Base-by-base conservation (phyloP, 2,797 vertebrate genomes). In the Steatocranus sp. region DNA sequence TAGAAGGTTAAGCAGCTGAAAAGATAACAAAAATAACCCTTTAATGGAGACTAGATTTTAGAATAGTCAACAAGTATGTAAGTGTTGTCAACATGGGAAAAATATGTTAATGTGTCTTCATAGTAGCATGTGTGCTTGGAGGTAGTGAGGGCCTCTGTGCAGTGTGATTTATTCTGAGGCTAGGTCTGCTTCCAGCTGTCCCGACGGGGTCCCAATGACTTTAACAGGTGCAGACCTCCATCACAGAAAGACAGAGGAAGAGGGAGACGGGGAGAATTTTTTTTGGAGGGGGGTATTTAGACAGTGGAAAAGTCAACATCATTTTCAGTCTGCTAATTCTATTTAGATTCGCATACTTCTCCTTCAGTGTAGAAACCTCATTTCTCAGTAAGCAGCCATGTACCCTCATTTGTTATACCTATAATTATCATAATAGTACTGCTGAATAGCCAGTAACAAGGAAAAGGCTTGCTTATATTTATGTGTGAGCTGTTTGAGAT, bases 251-350 rank as follows among this genome's bases (percentile, higher is more conserved):
- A 61, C 2, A 3, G 83, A 68, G 76, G 49, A 61, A 75, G 90
- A 41, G 76, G 76, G 84, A 34, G 53, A 85, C 6, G 12, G 74
- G 34, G 84, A 41, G 38, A 18, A 12, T 34, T 61, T 34, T 61
- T 61, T 63, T 53, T 46, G 38, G 73, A n/a, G 73, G 36, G 70
- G 41, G 70, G 54, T 80, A 58, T 82, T 78, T 78, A 81, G 81
- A 88, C 79, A 75, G 76, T 88, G 92, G 94, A 95, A 95, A 95
- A 94, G 91, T 94, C 92, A 93, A 95, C 93, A 93, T 85, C 27
- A 82, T 92, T 90, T 90, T 84, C 85, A 84, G 83, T 91, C 93
- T 93, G 93, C 81, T 89, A 86, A 92, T 93, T 92, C 93, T 90
- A 92, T 94, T 94, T 84, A 86, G 58, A 83, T 78, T 79, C 43